phyloP scores from a whole-genome alignment of 2,113 vertebrate genomes.

The Solenodon paradoxus region DNA sequence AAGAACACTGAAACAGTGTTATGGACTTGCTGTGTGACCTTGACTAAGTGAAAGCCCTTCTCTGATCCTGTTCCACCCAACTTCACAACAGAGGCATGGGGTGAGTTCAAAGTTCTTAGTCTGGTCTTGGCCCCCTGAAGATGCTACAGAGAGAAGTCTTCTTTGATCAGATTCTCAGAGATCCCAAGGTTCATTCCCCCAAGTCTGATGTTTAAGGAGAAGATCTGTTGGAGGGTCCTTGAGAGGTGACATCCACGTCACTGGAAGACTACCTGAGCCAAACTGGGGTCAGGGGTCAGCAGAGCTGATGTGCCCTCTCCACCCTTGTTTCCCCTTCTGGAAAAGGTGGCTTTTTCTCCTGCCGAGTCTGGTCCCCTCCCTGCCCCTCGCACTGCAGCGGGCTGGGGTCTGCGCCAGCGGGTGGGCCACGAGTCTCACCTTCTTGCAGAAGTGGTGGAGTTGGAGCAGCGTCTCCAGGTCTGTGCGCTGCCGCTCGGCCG shows the following conservation, averaged over 20 bases:
- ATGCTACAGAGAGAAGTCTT: background rate
- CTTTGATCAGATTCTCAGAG: background rate
- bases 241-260: background rate
- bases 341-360: background rate
- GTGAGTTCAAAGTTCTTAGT: background rate
- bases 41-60: background rate
- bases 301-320: background rate
- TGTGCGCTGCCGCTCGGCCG: conserved; percentile 83
- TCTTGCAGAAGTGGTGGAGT: conserved; percentile 85
- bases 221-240: background rate
- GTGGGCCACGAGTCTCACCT: conserved; percentile 80
- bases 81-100: background rate
- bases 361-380: fast-evolving
- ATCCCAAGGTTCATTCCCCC: too few species aligned
- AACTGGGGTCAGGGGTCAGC: background rate
- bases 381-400: fast-evolving
- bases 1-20: background rate
- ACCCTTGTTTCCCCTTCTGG: background rate
- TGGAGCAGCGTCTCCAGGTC: conserved; percentile 84
- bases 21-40: background rate
- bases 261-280: background rate
- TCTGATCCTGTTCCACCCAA: background rate
- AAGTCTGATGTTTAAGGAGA: background rate
- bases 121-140: background rate
- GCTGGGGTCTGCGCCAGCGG: too few species aligned